phyloP scores from a whole-genome alignment of 1,140 invertebrate species.

The Zaprionus davidi region DNA sequence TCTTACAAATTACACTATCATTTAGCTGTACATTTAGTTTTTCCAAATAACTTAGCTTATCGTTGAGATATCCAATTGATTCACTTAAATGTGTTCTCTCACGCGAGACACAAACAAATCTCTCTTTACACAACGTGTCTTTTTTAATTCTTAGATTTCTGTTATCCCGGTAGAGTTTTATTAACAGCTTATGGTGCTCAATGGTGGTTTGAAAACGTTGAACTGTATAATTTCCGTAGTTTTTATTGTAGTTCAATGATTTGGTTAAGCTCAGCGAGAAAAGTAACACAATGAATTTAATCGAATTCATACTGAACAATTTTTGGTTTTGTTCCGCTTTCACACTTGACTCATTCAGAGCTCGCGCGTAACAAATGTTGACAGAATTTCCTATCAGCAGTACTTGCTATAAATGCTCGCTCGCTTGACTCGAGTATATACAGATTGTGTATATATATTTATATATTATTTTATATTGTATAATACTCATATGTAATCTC shows the following conservation, averaged over 20 bases:
- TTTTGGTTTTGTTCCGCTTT: not conserved
- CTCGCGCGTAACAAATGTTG: not conserved
- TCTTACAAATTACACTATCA: no score
- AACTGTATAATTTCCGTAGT: not conserved
- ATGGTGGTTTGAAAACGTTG: no score
- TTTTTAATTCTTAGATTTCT: no score
- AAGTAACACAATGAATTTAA: not conserved
- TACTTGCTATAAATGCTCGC: not conserved
- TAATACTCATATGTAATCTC: no score
- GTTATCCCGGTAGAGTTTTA: no score
- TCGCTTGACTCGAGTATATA: not conserved
- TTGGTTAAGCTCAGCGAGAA: not conserved
- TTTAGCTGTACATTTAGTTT: no score
- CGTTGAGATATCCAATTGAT: no score
- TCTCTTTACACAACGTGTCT: no score
- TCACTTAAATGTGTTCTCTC: no score
- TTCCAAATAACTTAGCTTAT: no score
- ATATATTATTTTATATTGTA: not conserved
- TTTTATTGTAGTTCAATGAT: not conserved
- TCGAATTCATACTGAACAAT: not conserved
- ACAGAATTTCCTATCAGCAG: not conserved
- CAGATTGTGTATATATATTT: not conserved
- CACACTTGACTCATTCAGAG: not conserved
- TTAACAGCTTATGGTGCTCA: no score
- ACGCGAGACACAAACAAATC: no score